Percentiles rank a stretch among this genome's conserved stretches.
These are phyloP conservation scores for Seriola aureovittata DNA, from an alignment of 2,113 vertebrate genomes.

Conservation along the genomic window DNA sequence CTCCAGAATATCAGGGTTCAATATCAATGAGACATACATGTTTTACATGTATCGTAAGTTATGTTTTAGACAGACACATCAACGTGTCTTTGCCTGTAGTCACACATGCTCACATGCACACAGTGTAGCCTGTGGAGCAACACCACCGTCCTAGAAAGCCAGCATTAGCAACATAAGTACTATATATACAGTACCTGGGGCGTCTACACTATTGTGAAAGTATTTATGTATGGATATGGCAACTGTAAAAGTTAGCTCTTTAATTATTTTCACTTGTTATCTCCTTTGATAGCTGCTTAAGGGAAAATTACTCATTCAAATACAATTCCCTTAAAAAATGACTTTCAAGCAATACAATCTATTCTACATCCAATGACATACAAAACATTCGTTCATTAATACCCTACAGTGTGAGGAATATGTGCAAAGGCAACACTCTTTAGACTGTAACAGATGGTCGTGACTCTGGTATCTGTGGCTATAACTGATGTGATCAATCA, in stretches of 20 bases:
- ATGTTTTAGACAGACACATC: background rate
- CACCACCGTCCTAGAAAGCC: background rate
- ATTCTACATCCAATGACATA: background rate
- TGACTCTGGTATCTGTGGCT: background rate
- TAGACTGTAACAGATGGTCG: background rate
- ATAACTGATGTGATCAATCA: background rate
- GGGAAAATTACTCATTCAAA: background rate
- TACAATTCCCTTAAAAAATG: background rate
- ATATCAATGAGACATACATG: background rate
- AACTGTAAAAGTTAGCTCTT: background rate
- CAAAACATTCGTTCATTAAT: background rate
- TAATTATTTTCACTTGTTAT: conserved; percentile 6
- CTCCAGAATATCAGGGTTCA: conserved; percentile 33
- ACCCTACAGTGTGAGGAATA: background rate
- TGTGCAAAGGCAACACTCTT: background rate
- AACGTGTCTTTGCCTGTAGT: background rate
- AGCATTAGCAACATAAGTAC: background rate
- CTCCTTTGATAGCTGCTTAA: background rate
- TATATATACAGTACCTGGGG: background rate
- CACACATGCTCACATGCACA: background rate
- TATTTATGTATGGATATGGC: background rate
- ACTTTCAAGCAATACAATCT: background rate
- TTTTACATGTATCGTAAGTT: background rate
- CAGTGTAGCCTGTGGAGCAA: background rate
- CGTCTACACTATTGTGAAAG: background rate